A percentile compares a stretch with the other conserved stretches of the same genome.
Conservation (phyloP, 2,797 vertebrate genomes). For the Acanthiza pusilla region DNA sequence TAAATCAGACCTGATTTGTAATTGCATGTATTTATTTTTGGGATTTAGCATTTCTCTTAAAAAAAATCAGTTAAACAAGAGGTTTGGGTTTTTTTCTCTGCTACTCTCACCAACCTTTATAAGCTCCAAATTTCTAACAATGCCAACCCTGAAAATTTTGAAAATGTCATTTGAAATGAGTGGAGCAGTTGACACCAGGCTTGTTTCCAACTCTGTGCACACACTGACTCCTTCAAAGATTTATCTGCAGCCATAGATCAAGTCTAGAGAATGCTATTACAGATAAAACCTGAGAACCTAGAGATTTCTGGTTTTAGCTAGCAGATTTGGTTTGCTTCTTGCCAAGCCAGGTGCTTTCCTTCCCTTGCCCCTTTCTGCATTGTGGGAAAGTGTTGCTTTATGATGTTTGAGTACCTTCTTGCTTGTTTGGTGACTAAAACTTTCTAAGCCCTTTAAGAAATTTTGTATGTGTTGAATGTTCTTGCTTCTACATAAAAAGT, state of each 20-base stretch:
- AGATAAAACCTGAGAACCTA: not conserved
- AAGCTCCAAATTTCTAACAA: not conserved
- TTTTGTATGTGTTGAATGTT: not conserved
- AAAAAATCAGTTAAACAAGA: not conserved
- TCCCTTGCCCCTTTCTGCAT: not conserved
- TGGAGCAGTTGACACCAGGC: not conserved
- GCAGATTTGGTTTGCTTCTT: not conserved
- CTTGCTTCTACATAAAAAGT: not conserved
- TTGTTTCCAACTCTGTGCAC: not conserved
- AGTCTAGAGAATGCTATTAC: not conserved
- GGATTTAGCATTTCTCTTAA: not conserved
- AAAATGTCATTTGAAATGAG: not conserved
- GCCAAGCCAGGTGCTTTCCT: not conserved
- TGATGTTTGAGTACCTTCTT: not conserved
- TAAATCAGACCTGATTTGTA: not conserved
- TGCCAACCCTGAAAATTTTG: not conserved
- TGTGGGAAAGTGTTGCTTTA: not conserved
- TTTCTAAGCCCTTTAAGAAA: not conserved
- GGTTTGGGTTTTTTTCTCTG: accelerated
- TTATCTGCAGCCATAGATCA: not conserved
- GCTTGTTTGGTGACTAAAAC: not conserved
- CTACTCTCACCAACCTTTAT: not conserved
- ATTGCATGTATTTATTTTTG: not conserved
- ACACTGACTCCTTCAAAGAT: not conserved
- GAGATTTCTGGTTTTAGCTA: not conserved